Percentiles rank a stretch among this genome's conserved stretches.
phyloP scores from a whole-genome alignment of 1,140 invertebrate species.

The Brachystomella parvula region DNA sequence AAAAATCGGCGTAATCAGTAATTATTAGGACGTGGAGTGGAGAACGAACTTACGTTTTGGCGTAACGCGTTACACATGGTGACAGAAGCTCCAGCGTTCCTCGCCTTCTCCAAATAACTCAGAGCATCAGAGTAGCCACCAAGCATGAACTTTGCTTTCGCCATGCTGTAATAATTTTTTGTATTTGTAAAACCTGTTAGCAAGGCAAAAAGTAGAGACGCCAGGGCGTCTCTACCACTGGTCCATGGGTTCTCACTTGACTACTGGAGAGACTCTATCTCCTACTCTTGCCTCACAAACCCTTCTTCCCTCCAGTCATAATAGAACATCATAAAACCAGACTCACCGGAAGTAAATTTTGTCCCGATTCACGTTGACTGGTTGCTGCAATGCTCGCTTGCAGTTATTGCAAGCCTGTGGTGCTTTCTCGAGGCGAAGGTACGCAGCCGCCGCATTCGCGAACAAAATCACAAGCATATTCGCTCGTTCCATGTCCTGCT shows the following conservation, averaged over 20 bases:
- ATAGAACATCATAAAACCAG: too few species aligned
- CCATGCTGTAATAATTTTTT: neutral
- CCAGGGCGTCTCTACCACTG: too few species aligned
- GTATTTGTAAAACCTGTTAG: too few species aligned
- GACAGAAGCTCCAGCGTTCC: neutral
- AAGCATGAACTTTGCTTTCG: neutral
- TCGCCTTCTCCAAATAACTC: neutral
- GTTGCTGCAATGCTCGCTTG: neutral
- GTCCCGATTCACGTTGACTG: neutral
- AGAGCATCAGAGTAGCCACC: neutral
- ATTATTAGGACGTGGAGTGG: too few species aligned
- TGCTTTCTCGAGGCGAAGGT: neutral
- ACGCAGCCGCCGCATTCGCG: neutral
- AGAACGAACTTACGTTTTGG: too few species aligned
- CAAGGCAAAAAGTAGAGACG: too few species aligned
- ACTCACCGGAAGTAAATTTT: neutral
- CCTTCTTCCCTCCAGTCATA: too few species aligned
- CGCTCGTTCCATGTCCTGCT: neutral
- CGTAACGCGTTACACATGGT: too few species aligned
- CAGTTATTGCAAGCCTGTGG: slow-evolving; percentile 1
- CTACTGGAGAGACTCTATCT: too few species aligned
- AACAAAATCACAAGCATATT: neutral
- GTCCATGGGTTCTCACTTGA: too few species aligned
- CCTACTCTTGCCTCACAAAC: too few species aligned
- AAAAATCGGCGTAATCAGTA: too few species aligned